These are phyloP conservation scores for Apotomis capreana DNA, from an alignment of 2,888 invertebrate genomes.

Conservation along the genomic window DNA sequence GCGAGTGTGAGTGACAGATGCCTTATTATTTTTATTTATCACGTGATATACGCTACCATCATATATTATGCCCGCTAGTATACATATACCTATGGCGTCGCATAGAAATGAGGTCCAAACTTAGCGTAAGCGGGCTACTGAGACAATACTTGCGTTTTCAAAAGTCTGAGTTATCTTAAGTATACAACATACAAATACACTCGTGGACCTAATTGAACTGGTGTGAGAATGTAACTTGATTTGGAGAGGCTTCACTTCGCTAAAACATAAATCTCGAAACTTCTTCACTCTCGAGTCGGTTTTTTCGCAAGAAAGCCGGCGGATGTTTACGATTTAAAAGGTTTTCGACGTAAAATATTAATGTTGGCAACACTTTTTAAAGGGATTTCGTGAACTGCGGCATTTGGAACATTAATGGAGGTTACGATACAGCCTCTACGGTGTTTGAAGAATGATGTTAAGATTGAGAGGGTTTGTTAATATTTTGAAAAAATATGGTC, in stretches of 20 bases:
- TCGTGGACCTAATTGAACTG: conserved; percentile 11
- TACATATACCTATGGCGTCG: no score
- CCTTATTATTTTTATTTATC: no score
- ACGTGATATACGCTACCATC: no score
- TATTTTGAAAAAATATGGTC: neutral
- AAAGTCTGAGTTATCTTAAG: no score
- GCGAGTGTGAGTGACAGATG: no score
- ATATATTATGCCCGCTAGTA: no score
- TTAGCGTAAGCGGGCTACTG: no score
- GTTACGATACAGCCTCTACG: conserved; percentile 36
- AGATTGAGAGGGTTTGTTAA: conserved; percentile 12
- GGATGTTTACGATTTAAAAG: conserved; percentile 80
- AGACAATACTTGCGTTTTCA: no score
- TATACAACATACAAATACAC: neutral
- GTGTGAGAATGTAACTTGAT: conserved; percentile 44
- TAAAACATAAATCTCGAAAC: conserved; percentile 72
- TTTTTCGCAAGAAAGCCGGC: conserved; percentile 64
- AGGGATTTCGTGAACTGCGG: conserved; percentile 36
- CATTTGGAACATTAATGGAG: conserved; percentile 29
- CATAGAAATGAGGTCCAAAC: no score
- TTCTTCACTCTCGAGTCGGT: conserved; percentile 70
- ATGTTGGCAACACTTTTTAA: conserved; percentile 67
- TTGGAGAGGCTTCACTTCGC: conserved; percentile 56
- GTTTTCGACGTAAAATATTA: conserved; percentile 78
- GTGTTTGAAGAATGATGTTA: conserved; percentile 26